Percentiles rank a stretch among this genome's conserved stretches.
phyloP scores from a whole-genome alignment of 2,888 invertebrate species.

The Sclerodermus sp. region DNA sequence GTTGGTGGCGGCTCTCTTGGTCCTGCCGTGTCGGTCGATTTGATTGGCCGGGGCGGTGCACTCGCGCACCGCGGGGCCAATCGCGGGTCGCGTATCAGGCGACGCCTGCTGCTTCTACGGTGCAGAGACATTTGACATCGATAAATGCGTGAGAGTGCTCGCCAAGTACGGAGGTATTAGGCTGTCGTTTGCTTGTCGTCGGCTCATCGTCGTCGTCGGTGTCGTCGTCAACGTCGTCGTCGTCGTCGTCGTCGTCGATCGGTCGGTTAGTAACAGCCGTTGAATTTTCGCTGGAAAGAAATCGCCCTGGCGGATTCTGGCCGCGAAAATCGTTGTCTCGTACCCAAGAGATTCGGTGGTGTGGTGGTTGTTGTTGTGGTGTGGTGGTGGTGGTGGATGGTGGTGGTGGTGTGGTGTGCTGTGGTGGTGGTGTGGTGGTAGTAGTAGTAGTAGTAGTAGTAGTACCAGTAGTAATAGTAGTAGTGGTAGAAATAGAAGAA shows the following conservation, averaged over 20 bases:
- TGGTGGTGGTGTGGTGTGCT: too few species aligned
- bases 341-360: too few species aligned
- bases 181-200: constrained; percentile 63
- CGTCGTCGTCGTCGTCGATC: constrained; percentile 30
- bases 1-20: constrained; percentile 46
- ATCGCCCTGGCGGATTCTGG: too few species aligned
- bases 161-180: constrained; percentile 64
- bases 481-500: too few species aligned
- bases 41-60: constrained; percentile 61
- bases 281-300: too few species aligned
- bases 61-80: constrained; percentile 61
- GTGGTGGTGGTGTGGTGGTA: too few species aligned
- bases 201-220: constrained; percentile 31
- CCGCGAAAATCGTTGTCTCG: too few species aligned
- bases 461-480: too few species aligned
- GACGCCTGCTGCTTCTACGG: constrained; percentile 61
- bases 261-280: constrained; percentile 1
- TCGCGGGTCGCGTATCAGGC: constrained; percentile 52
- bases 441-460: too few species aligned
- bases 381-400: too few species aligned
- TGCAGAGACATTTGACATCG: constrained; percentile 66
- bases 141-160: constrained; percentile 67
- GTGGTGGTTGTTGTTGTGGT: too few species aligned
- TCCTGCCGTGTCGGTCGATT: constrained; percentile 43
- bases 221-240: constrained; percentile 48